A percentile compares a stretch with the other conserved stretches of the same genome.
Conservation (phyloP, 2,888 invertebrate species). For the Altica lythri region DNA sequence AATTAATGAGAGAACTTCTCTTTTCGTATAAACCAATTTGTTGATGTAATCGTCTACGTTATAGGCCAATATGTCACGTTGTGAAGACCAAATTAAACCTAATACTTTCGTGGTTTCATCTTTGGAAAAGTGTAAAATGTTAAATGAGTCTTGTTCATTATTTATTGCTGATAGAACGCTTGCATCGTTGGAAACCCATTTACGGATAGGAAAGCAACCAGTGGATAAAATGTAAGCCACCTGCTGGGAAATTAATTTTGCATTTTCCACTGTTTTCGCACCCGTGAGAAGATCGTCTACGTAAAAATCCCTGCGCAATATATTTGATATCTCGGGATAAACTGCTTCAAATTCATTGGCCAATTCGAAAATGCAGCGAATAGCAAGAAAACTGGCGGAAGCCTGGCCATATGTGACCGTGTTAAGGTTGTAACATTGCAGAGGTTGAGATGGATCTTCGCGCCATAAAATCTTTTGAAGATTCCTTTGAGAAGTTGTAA, state of each 20-base stretch:
- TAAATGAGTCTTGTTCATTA: too few species aligned
- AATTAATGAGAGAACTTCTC: too few species aligned
- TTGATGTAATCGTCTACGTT: too few species aligned
- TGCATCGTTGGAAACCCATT: neutral
- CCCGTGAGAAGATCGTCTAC: neutral
- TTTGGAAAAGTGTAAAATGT: neutral
- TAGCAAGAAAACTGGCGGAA: neutral
- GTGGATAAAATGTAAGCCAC: neutral
- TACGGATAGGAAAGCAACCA: neutral
- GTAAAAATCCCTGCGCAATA: neutral
- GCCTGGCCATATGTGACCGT: conserved; percentile 1
- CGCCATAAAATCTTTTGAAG: conserved; percentile 3
- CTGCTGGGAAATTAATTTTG: neutral
- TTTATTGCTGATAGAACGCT: too few species aligned
- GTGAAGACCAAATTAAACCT: too few species aligned
- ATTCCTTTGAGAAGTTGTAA: neutral
- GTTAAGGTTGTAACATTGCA: neutral
- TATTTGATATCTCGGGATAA: neutral
- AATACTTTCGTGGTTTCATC: neutral
- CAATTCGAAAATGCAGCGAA: neutral
- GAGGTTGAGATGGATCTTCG: neutral
- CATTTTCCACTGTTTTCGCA: neutral
- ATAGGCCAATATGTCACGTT: too few species aligned
- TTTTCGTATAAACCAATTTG: too few species aligned
- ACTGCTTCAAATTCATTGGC: neutral